These are phyloP conservation scores for Brachionus sp. DNA, from an alignment of 1,140 invertebrate genomes.

Conservation along the genomic window DNA sequence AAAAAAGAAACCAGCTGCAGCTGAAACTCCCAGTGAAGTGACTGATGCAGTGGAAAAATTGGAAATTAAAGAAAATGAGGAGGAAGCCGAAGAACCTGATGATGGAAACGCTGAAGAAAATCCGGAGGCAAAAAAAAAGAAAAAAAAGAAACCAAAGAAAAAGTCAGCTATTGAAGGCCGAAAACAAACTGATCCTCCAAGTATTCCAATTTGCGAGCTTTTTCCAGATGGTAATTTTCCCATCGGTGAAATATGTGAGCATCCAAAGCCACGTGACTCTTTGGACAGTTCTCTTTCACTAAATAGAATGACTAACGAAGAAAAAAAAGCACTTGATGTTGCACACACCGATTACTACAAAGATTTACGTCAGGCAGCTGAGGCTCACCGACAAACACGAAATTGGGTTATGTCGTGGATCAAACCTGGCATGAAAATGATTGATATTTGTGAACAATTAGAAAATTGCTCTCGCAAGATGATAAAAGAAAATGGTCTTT, in stretches of 20 bases:
- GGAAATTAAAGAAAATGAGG: conserved; percentile 48
- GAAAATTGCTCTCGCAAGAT: conserved; percentile 83
- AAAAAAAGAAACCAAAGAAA: conserved; percentile 50
- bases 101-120: conserved; percentile 2
- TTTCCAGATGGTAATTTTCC: conserved; percentile 73
- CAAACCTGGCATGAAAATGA: conserved; percentile 98
- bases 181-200: conserved; percentile 76
- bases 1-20: conserved; percentile 59
- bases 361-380: conserved; percentile 88
- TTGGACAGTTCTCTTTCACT: conserved; percentile 67
- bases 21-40: conserved; percentile 21
- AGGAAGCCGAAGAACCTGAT: conserved; percentile 47
- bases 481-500: conserved; percentile 89
- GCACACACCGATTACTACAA: conserved; percentile 77
- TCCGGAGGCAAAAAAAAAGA: conserved; percentile 46
- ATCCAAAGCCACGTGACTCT: conserved; percentile 56
- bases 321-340: conserved; percentile 70
- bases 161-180: conserved; percentile 51
- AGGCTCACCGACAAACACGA: conserved; percentile 91
- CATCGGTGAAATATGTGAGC: conserved; percentile 60
- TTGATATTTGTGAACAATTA: conserved; percentile 92
- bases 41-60: conserved; percentile 47
- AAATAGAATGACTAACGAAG: conserved; percentile 81
- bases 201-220: conserved; percentile 77
- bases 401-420: conserved; percentile 84